These are phyloP conservation scores for Dinoponera quadriceps DNA, from an alignment of 1,140 invertebrate genomes.

Conservation along the genomic window DNA sequence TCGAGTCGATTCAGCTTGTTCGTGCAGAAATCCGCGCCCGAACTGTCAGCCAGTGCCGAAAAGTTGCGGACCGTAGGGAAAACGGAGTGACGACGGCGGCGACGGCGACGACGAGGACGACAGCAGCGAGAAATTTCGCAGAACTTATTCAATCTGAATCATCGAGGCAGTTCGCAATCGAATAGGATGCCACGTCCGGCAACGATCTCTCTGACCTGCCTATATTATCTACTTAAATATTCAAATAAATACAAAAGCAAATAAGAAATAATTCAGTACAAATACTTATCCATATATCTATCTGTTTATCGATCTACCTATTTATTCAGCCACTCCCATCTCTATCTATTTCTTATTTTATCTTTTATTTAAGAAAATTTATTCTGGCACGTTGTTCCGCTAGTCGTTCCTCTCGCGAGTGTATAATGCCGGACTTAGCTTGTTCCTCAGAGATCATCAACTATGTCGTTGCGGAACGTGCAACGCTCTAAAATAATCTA, in stretches of 20 bases:
- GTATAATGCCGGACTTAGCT: no score
- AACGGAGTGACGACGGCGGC: conserved; percentile 16
- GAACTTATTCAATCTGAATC: conserved; percentile 74
- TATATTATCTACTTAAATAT: conserved; percentile 12
- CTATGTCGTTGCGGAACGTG: no score
- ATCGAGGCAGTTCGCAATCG: conserved; percentile 69
- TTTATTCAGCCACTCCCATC: no score
- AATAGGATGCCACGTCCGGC: conserved; percentile 48
- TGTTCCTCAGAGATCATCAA: no score
- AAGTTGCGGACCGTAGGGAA: conserved; percentile 57
- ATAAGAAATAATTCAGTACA: not conserved
- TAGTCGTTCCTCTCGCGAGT: no score
- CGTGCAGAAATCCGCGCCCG: conserved; percentile 52
- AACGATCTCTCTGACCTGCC: conserved; percentile 34
- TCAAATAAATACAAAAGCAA: conserved; percentile 31
- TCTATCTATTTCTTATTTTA: no score
- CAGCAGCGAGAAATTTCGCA: conserved; percentile 27
- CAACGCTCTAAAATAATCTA: no score
- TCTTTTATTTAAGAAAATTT: no score
- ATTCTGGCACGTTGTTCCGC: no score
- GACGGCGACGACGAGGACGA: conserved; percentile 44
- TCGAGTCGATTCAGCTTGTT: conserved; percentile 55
- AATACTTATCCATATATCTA: not conserved
- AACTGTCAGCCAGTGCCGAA: conserved; percentile 54
- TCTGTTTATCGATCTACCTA: no score